Conservation (phyloP, 2,113 vertebrate species). For the Larimichthys polyactis region DNA sequence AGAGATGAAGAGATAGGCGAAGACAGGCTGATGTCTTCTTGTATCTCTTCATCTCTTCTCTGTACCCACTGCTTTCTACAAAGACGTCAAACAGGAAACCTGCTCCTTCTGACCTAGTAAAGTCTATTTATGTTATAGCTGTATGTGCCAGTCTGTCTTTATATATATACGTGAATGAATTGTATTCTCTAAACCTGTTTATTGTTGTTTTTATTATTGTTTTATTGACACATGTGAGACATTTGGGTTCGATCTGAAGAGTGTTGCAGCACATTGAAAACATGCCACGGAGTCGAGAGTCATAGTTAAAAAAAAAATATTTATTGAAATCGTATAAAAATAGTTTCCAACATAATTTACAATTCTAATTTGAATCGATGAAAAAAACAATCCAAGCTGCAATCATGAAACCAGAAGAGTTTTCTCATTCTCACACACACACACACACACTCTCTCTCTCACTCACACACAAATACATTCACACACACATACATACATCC, state of each 20-base stretch:
- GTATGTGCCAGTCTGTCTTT: too few species aligned
- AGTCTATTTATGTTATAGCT: neutral
- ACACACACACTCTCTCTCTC: slow-evolving; percentile 4
- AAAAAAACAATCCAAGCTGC: slow-evolving; percentile 75
- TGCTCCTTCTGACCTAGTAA: slow-evolving; percentile 26
- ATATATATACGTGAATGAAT: too few species aligned
- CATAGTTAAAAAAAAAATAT: slow-evolving; percentile 84
- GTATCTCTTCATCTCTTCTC: slow-evolving; percentile 53
- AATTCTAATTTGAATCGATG: slow-evolving; percentile 79
- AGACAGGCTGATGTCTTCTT: slow-evolving; percentile 3
- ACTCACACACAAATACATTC: neutral
- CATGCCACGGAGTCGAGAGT: slow-evolving; percentile 27
- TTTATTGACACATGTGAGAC: neutral
- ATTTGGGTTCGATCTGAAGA: neutral
- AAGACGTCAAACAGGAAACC: slow-evolving; percentile 43
- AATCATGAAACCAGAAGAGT: slow-evolving; percentile 74
- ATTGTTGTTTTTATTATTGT: too few species aligned
- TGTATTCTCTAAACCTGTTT: neutral
- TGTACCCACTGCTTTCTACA: slow-evolving; percentile 7
- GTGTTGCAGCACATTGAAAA: neutral
- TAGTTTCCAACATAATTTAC: slow-evolving; percentile 86
- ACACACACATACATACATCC: slow-evolving; percentile 13
- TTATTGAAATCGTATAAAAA: slow-evolving; percentile 90
- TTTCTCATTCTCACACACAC: slow-evolving; percentile 25
- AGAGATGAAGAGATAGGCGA: neutral